These are phyloP conservation scores for Gadopsis bispinosus DNA, from an alignment of 2,797 vertebrate genomes.

Conservation along the genomic window DNA sequence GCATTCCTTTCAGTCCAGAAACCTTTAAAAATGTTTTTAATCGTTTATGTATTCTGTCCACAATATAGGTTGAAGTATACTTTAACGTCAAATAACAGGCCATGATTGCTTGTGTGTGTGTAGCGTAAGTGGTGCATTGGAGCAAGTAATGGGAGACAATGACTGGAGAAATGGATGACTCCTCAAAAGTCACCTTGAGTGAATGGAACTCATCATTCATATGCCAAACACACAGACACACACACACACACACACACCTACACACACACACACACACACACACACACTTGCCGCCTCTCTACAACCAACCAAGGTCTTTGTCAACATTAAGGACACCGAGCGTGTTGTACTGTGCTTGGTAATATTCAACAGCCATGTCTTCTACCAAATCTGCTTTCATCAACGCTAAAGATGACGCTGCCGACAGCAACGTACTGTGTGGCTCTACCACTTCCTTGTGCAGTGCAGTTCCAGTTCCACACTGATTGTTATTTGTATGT, in stretches of 20 bases:
- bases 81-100: slow-evolving; percentile 55
- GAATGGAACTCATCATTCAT: slow-evolving; percentile 72
- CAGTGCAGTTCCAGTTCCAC: background rate
- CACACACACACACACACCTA: slow-evolving; percentile 14
- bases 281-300: background rate
- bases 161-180: slow-evolving; percentile 73
- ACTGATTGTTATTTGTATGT: slow-evolving; percentile 3
- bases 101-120: slow-evolving; percentile 47
- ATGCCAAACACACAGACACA: slow-evolving; percentile 43
- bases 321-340: slow-evolving; percentile 54
- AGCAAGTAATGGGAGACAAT: slow-evolving; percentile 77
- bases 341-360: slow-evolving; percentile 37
- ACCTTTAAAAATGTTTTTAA: background rate
- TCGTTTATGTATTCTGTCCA: slow-evolving; percentile 40
- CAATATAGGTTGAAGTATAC: slow-evolving; percentile 39
- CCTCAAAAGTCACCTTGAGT: slow-evolving; percentile 77
- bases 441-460: background rate
- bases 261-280: slow-evolving; percentile 17
- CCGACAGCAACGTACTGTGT: slow-evolving; percentile 7
- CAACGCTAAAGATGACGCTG: slow-evolving; percentile 16
- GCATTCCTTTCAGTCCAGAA: slow-evolving; percentile 6
- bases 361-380: slow-evolving; percentile 47
- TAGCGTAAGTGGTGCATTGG: slow-evolving; percentile 71
- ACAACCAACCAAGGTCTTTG: slow-evolving; percentile 58
- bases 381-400: slow-evolving; percentile 38